Conservation (phyloP, 2,888 invertebrate genomes). For the Pachymerium ferrugineum region DNA sequence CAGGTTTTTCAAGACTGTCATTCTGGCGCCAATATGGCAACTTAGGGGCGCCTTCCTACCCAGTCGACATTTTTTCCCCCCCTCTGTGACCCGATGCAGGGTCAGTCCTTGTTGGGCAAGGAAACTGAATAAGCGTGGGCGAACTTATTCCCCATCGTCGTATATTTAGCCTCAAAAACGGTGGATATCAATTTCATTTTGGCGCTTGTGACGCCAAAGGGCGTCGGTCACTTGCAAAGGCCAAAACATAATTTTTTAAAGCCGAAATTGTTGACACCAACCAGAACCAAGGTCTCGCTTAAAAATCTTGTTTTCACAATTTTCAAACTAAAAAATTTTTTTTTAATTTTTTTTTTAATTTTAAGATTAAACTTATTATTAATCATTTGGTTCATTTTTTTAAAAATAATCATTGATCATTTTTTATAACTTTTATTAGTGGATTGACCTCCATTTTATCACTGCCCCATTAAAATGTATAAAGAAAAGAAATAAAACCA, state of each 20-base stretch:
- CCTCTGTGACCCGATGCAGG: not conserved
- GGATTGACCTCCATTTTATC: too few species aligned
- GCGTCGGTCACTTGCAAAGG: not conserved
- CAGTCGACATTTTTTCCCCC: not conserved
- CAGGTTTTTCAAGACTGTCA: constrained; percentile 14
- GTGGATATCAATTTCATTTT: constrained; percentile 9
- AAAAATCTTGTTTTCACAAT: not conserved
- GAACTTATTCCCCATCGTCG: not conserved
- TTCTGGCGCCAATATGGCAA: constrained; percentile 14
- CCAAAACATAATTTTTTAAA: constrained; percentile 5
- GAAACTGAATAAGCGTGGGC: constrained; percentile 18
- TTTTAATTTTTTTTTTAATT: not conserved
- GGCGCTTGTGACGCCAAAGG: not conserved
- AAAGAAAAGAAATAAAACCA: too few species aligned
- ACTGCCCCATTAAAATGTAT: too few species aligned
- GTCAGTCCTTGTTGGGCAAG: not conserved
- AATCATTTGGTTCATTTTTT: too few species aligned
- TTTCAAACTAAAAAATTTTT: not conserved
- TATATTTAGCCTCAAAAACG: not conserved
- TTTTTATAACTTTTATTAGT: too few species aligned
- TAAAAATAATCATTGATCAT: too few species aligned
- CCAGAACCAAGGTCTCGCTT: not conserved
- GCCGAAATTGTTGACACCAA: constrained; percentile 17
- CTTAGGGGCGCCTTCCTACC: not conserved
- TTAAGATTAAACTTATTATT: not conserved